Percentiles rank a stretch among this genome's conserved stretches.
Conservation (phyloP, 1,140 invertebrate genomes). For the Frieseomelitta varia region DNA sequence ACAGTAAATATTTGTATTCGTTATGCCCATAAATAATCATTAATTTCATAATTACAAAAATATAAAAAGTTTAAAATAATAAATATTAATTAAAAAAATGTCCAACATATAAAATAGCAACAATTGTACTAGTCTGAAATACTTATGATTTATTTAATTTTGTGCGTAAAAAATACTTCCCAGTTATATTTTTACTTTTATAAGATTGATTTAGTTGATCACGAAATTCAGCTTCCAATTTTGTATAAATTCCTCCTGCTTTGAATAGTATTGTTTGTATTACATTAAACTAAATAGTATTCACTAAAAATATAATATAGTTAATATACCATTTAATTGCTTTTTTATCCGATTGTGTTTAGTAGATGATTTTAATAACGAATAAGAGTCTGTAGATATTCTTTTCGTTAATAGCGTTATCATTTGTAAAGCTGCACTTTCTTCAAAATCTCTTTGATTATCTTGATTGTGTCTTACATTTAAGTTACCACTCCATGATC, state of each 20-base stretch:
- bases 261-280: slow-evolving; percentile 46
- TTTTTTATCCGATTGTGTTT: slow-evolving; percentile 69
- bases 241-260: slow-evolving; percentile 87
- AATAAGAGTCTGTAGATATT: slow-evolving; percentile 72
- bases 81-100: neutral
- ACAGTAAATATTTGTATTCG: no score
- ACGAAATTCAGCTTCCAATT: slow-evolving; percentile 88
- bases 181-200: slow-evolving; percentile 71
- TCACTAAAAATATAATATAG: slow-evolving; percentile 27
- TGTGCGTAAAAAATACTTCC: slow-evolving; percentile 54
- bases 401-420: slow-evolving; percentile 83
- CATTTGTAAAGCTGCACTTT: slow-evolving; percentile 88
- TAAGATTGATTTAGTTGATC: slow-evolving; percentile 80
- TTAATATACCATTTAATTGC: slow-evolving; percentile 73
- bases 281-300: neutral
- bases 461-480: slow-evolving; percentile 92
- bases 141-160: slow-evolving; percentile 52
- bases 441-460: slow-evolving; percentile 91
- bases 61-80: neutral
- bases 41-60: slow-evolving; percentile 7
- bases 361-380: slow-evolving; percentile 61
- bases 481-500: slow-evolving; percentile 88
- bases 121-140: neutral
- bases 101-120: neutral
- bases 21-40: neutral